Percentiles rank a stretch among this genome's conserved stretches.
Evolutionary conservation across 2,888 invertebrate genomes (phyloP).

Genomic region (Harpagoxenus sublaevis): DNA sequence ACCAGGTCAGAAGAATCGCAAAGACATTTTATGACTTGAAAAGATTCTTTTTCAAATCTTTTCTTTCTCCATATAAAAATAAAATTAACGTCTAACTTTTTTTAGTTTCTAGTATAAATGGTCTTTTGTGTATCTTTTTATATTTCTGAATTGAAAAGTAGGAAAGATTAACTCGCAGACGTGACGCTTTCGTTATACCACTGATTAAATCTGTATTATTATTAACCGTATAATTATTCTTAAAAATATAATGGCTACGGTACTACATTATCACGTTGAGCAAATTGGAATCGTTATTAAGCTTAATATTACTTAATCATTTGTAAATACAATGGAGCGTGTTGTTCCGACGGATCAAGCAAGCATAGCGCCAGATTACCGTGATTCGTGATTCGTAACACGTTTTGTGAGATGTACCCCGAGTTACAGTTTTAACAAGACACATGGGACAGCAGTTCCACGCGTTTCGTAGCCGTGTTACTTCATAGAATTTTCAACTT

Average conservation of each 20-base stretch:
- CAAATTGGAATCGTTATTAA: not conserved
- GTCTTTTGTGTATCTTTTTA: not conserved
- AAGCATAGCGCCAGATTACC: not conserved
- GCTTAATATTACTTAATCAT: not conserved
- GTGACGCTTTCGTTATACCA: not conserved
- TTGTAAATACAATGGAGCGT: not conserved
- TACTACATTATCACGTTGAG: not conserved
- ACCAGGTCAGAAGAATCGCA: not conserved
- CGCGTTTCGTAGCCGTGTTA: not conserved
- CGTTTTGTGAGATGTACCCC: not conserved
- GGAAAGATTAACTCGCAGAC: not conserved
- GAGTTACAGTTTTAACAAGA: slow-evolving; percentile 39
- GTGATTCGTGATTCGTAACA: slow-evolving; percentile 4
- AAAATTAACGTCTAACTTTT: not conserved
- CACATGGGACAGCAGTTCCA: not conserved
- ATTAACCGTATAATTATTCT: not conserved
- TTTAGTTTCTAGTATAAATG: not conserved
- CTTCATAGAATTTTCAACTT: not conserved
- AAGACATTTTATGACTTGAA: not conserved
- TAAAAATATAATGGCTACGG: not conserved
- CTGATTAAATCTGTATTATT: not conserved
- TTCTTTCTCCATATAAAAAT: not conserved
- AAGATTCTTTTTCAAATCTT: not conserved
- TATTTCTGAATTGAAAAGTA: not conserved
- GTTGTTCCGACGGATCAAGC: not conserved